Evolutionary conservation across 1,140 invertebrate species (phyloP), one percentile per base, ranked within the genome.

Genomic region (Gonioctena quinquepunctata): DNA sequence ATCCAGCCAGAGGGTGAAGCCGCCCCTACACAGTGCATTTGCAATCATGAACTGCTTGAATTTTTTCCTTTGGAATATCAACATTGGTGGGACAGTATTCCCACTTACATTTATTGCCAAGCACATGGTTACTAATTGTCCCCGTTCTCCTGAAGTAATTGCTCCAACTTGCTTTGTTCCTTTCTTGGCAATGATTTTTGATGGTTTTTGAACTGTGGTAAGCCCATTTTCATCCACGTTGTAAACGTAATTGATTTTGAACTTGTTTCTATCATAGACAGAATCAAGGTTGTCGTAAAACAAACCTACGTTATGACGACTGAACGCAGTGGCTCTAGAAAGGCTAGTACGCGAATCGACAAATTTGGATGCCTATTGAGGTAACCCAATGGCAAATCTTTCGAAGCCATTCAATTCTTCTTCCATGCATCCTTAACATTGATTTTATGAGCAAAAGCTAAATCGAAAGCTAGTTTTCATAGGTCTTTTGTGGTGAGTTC

Each of bases 221-320:
- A 84, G 70, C 13, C 84, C 86, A 3, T 83, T 86, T 74, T 87
- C 86, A 76, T 87, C 85, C 8, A 71, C 63, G 52, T 79, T 81
- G 56, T 76, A 81, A 56, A 85, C 79, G 48, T 48, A 52, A 28
- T n/a, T 62, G 8, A 27, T 66, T 77, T 28, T 68, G 23, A 73
- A 83, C 82, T 25, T 82, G 76, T 60, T 78, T 42, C 19, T 49
- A 1, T 42, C 48, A 49, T 49, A 49, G 2, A 49, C 48, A 49
- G 48, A n/a, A n/a, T n/a, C n/a, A n/a, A n/a, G n/a, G n/a, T n/a
- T n/a, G n/a, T n/a, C n/a, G n/a, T n/a, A n/a, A n/a, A n/a, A n/a
- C n/a, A n/a, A n/a, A n/a, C n/a, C n/a, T n/a, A n/a, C n/a, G n/a
- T n/a, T n/a, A n/a, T n/a, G n/a, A n/a, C n/a, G n/a, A n/a, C n/a